Evolutionary conservation across 2,888 invertebrate genomes (phyloP).

Genomic region (Diaphora mendica): DNA sequence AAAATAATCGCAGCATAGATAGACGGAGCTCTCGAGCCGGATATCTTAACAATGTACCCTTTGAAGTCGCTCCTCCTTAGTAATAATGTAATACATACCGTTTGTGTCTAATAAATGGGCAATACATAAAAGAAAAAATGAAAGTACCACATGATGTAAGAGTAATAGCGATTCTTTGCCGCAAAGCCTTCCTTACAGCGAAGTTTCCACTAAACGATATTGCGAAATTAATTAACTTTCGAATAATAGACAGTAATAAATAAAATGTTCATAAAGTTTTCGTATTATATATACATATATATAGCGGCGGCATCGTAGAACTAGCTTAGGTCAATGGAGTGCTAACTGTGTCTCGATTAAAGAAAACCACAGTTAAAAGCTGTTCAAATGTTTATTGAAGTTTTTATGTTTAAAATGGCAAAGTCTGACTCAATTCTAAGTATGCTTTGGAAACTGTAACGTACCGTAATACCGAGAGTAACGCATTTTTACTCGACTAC

Average conservation of each 20-base stretch:
- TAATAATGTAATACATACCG: neutral
- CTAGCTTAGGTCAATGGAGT: neutral
- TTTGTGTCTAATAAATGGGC: slow-evolving; percentile 5
- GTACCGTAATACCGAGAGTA: neutral
- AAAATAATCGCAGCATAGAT: slow-evolving; percentile 1
- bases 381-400: neutral
- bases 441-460: neutral
- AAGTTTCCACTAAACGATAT: slow-evolving; percentile 24
- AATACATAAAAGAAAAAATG: slow-evolving; percentile 5
- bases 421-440: neutral
- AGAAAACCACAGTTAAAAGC: neutral
- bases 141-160: neutral
- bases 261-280: slow-evolving; percentile 29
- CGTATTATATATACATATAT: neutral
- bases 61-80: neutral
- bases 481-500: too few relatives aligned
- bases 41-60: slow-evolving; percentile 7
- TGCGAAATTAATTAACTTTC: slow-evolving; percentile 43
- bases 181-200: slow-evolving; percentile 7
- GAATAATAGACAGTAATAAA: slow-evolving; percentile 29
- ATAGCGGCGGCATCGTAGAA: neutral
- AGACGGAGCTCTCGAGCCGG: neutral
- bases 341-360: neutral
- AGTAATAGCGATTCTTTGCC: slow-evolving; percentile 11
- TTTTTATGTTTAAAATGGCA: neutral